Evolutionary conservation across 2,113 vertebrate genomes (phyloP).

Genomic region (Scalopus aquaticus): DNA sequence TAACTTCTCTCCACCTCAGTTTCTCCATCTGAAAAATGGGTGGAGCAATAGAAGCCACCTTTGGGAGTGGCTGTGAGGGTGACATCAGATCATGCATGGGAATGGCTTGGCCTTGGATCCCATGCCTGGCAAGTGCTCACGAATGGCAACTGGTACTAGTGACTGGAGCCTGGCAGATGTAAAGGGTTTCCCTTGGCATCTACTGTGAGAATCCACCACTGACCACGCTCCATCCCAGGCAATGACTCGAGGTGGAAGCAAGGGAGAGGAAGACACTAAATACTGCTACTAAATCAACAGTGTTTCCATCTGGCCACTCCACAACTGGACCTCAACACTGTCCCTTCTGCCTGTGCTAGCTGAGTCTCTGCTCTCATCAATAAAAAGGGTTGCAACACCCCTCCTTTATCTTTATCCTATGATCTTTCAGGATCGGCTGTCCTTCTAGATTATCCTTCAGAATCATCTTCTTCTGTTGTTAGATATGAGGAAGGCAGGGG

Average conservation of each 20-base stretch:
- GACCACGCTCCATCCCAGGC: not conserved
- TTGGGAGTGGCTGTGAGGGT: not conserved
- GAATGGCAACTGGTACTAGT: no score
- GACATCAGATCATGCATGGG: not conserved
- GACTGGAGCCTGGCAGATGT: not conserved
- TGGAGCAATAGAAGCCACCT: rapidly evolving
- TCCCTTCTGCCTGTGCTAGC: not conserved
- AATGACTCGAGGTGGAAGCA: not conserved
- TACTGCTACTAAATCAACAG: not conserved
- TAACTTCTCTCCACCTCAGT: not conserved
- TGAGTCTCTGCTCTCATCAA: not conserved
- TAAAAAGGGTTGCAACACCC: not conserved
- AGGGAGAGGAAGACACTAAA: not conserved
- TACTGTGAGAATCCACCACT: not conserved
- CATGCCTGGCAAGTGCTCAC: not conserved
- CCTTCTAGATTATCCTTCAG: not conserved
- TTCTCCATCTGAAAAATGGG: not conserved
- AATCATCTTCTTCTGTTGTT: not conserved
- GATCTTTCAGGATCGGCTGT: not conserved
- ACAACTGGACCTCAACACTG: not conserved
- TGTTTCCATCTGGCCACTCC: not conserved
- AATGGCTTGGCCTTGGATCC: not conserved
- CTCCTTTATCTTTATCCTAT: not conserved
- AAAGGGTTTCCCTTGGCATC: not conserved
- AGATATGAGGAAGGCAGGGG: not conserved